These are phyloP conservation scores for Strix aluco DNA, from an alignment of 2,113 vertebrate species.

Conservation along the genomic window DNA sequence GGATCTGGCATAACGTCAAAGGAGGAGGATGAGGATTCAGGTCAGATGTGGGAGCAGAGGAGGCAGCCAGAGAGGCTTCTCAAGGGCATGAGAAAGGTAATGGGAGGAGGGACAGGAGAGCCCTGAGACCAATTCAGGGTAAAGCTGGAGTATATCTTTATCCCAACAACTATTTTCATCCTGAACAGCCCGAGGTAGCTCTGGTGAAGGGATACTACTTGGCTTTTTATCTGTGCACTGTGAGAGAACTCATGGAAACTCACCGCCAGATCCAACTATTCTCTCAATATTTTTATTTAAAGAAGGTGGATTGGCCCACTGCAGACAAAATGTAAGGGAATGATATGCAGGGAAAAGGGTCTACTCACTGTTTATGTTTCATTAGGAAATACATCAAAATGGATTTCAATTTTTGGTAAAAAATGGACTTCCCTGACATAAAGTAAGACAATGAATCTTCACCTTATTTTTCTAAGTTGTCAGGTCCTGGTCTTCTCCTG, in stretches of 20 bases:
- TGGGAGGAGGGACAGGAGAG: background rate
- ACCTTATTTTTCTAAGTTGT: background rate
- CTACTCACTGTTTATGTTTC: background rate
- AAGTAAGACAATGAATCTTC: background rate
- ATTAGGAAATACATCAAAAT: background rate
- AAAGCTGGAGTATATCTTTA: background rate
- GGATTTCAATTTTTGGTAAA: background rate
- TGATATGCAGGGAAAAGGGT: background rate
- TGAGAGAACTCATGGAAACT: background rate
- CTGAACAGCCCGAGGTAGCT: background rate
- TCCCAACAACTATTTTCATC: background rate
- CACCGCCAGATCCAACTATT: background rate
- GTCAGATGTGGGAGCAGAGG: background rate
- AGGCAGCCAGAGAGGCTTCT: background rate
- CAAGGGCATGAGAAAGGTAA: background rate
- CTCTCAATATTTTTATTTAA: background rate
- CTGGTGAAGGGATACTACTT: background rate
- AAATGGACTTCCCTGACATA: background rate
- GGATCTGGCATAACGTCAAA: background rate
- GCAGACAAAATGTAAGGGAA: background rate
- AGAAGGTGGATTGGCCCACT: background rate
- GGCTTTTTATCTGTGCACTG: background rate
- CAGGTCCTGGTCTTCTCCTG: background rate
- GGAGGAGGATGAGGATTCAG: background rate
- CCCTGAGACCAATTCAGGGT: background rate